phyloP scores from a whole-genome alignment of 2,888 invertebrate genomes.

The Cremastinae sp. region DNA sequence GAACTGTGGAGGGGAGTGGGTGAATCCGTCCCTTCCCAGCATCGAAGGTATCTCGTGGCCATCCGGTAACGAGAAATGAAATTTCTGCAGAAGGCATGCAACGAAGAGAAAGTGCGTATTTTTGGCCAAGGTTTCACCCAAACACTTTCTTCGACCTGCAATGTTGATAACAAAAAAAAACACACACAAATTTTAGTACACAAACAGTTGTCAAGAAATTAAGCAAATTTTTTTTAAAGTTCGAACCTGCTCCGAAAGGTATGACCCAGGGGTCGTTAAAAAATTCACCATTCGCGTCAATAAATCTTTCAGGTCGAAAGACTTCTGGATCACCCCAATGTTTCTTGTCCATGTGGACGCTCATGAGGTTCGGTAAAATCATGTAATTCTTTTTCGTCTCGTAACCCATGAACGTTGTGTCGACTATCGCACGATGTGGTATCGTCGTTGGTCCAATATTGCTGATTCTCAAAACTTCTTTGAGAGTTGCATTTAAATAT shows the following conservation, averaged over 20 bases:
- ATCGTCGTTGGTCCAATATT: conserved; percentile 89
- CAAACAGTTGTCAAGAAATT: conserved; percentile 4
- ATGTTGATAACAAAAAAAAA: conserved; percentile 8
- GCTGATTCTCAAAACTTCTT: conserved; percentile 89
- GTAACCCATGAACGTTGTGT: conserved; percentile 87
- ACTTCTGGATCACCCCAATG: conserved; percentile 85
- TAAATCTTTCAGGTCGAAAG: conserved; percentile 88
- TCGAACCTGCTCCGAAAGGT: conserved; percentile 68
- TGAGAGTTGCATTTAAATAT: conserved; percentile 88
- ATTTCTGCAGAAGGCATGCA: conserved; percentile 87
- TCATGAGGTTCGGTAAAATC: conserved; percentile 87
- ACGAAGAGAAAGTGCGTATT: conserved; percentile 89
- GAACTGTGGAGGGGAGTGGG: conserved; percentile 76
- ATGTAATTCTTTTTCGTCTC: conserved; percentile 84
- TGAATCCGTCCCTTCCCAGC: conserved; percentile 88
- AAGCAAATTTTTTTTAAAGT: conserved; percentile 10
- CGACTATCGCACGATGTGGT: conserved; percentile 87
- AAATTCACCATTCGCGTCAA: conserved; percentile 83
- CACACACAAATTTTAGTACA: conserved; percentile 1
- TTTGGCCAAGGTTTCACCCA: conserved; percentile 88
- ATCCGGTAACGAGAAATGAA: conserved; percentile 84
- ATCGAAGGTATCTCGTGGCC: conserved; percentile 83
- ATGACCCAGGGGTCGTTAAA: conserved; percentile 70
- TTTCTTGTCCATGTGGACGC: conserved; percentile 85
- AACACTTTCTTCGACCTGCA: conserved; percentile 86